Percentiles rank a stretch among this genome's conserved stretches.
Conservation (phyloP, 2,888 invertebrate species). For the Melinopterus prodromus region DNA sequence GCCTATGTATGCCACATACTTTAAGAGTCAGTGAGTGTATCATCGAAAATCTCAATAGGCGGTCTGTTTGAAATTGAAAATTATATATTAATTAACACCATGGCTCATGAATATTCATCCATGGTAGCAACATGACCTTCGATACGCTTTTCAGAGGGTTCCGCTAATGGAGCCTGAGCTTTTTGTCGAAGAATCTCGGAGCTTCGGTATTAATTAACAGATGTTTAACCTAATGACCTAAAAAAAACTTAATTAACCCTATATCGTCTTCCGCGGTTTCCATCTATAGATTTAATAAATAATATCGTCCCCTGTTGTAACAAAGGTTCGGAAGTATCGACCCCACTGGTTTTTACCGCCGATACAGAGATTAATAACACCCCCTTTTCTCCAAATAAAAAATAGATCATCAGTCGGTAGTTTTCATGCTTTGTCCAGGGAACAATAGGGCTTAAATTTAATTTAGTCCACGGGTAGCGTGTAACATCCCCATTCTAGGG, state of each 20-base stretch:
- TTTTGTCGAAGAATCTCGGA: neutral
- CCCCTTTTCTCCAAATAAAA: constrained; percentile 4
- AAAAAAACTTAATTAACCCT: neutral
- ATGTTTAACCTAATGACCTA: neutral
- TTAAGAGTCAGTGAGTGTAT: no score
- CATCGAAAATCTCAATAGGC: neutral
- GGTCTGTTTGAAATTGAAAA: neutral
- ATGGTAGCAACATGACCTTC: neutral
- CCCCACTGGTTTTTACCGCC: neutral
- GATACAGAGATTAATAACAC: neutral
- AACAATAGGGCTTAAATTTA: neutral
- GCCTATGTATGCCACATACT: no score
- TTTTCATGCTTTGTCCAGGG: neutral
- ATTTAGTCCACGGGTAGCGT: neutral
- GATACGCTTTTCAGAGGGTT: neutral
- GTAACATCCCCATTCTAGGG: neutral
- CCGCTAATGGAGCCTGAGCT: neutral
- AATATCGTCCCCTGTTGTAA: neutral
- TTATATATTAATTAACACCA: neutral
- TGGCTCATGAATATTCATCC: neutral
- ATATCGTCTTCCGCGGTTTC: neutral
- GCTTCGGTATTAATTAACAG: constrained; percentile 4
- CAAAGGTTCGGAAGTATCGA: neutral
- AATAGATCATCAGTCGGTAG: neutral
- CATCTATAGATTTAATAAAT: neutral